These are phyloP conservation scores for Pithecia hirsuta DNA, from an alignment of 2,797 vertebrate species.

Conservation along the genomic window DNA sequence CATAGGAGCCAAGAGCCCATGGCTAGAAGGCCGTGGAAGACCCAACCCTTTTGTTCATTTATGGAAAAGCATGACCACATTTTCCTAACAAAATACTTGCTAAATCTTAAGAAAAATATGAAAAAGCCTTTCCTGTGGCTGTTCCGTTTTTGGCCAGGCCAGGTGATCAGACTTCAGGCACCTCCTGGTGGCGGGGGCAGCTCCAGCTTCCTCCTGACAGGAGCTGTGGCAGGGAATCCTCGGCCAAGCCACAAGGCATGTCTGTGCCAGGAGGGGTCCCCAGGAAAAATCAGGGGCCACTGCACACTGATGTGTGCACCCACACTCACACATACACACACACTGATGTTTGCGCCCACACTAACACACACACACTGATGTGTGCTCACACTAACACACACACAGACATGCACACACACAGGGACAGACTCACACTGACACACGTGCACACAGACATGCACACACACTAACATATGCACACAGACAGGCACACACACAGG, in stretches of 20 bases:
- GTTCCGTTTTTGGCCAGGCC: constrained; percentile 64
- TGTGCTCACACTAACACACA: not conserved
- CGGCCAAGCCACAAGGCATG: fast-evolving
- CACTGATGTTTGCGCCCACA: not conserved
- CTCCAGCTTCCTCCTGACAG: constrained; percentile 63
- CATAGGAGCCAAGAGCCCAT: constrained; percentile 33
- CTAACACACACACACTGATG: not conserved
- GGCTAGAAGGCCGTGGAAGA: constrained; percentile 47
- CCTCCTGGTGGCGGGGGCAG: constrained; percentile 60
- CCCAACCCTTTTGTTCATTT: constrained; percentile 30
- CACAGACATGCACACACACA: no score
- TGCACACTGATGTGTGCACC: not conserved
- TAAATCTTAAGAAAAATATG: constrained; percentile 70
- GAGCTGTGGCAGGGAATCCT: not conserved
- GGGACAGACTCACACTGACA: no score
- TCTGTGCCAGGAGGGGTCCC: not conserved
- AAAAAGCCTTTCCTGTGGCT: constrained; percentile 73
- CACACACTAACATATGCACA: no score
- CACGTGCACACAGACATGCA: not conserved
- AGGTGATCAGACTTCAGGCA: constrained; percentile 71
- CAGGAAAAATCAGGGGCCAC: not conserved
- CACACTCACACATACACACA: no score
- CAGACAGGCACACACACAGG: fast-evolving
- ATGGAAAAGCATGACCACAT: constrained; percentile 39
- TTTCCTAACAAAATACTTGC: constrained; percentile 69